A percentile compares a stretch with the other conserved stretches of the same genome.
Evolutionary conservation across 2,888 invertebrate genomes (phyloP).

Genomic region (Nasonia oneida): DNA sequence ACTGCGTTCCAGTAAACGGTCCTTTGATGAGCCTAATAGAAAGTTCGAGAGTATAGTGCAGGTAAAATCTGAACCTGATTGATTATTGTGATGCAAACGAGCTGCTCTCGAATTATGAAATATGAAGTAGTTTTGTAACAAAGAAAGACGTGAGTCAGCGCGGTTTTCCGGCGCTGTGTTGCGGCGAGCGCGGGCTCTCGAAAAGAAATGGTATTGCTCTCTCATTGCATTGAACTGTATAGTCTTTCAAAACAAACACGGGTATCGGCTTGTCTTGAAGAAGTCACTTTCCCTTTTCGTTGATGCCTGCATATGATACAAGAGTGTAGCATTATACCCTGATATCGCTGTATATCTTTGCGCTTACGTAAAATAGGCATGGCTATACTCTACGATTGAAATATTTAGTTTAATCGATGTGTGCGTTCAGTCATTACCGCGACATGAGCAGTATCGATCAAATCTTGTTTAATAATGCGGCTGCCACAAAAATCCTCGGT

Average conservation of each 20-base stretch:
- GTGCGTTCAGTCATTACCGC: too few species aligned
- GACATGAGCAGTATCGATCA: too few species aligned
- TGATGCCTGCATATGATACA: neutral
- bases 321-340: neutral
- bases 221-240: neutral
- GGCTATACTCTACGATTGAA: neutral
- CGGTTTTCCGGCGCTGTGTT: neutral
- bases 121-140: neutral
- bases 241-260: neutral
- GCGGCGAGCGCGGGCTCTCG: neutral
- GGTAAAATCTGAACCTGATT: neutral
- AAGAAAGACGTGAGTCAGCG: neutral
- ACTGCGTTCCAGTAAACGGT: neutral
- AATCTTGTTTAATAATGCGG: too few species aligned
- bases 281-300: slow-evolving; percentile 1
- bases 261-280: neutral
- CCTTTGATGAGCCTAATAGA: neutral
- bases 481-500: too few species aligned
- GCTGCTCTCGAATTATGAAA: slow-evolving; percentile 1
- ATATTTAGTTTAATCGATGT: neutral
- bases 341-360: neutral
- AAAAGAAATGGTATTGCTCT: neutral
- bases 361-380: neutral
- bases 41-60: neutral
- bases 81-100: neutral